A percentile compares a stretch with the other conserved stretches of the same genome.
phyloP scores from a whole-genome alignment of 1,140 invertebrate species.

The Drosophila novamexicana region DNA sequence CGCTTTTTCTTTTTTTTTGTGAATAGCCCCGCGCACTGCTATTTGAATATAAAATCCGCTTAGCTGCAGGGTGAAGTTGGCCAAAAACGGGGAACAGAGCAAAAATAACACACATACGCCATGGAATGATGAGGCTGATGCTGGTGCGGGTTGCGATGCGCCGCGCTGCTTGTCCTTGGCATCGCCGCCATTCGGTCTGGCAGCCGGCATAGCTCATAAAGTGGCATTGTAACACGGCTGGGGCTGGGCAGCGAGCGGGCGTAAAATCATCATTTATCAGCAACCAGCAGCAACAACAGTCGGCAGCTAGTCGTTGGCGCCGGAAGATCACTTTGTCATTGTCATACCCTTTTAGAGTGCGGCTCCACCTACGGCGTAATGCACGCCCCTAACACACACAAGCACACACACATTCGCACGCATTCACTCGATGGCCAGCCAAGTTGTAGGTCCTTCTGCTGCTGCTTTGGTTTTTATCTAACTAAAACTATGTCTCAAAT shows the following conservation, averaged over 20 bases:
- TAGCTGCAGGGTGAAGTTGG: constrained; percentile 48
- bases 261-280: constrained; percentile 81
- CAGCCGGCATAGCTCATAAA: constrained; percentile 60
- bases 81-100: constrained; percentile 43
- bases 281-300: constrained; percentile 27
- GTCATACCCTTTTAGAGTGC: constrained; percentile 72
- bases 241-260: constrained; percentile 50
- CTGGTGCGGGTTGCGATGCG: neutral
- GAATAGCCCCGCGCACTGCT: constrained; percentile 31
- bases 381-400: constrained; percentile 27
- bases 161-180: constrained; percentile 36
- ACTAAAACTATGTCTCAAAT: constrained; percentile 33
- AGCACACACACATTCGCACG: neutral
- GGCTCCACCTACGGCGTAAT: constrained; percentile 34
- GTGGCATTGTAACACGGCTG: constrained; percentile 67
- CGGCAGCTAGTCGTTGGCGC: constrained; percentile 50
- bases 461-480: constrained; percentile 36
- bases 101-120: constrained; percentile 35
- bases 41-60: constrained; percentile 79
- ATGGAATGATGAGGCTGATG: constrained; percentile 18
- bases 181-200: constrained; percentile 45
- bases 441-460: constrained; percentile 19
- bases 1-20: constrained; percentile 13
- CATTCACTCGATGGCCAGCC: constrained; percentile 35
- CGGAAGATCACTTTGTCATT: constrained; percentile 81